Base-by-base conservation (phyloP, 1,140 invertebrate species). In the Acromyrmex echinatior region DNA sequence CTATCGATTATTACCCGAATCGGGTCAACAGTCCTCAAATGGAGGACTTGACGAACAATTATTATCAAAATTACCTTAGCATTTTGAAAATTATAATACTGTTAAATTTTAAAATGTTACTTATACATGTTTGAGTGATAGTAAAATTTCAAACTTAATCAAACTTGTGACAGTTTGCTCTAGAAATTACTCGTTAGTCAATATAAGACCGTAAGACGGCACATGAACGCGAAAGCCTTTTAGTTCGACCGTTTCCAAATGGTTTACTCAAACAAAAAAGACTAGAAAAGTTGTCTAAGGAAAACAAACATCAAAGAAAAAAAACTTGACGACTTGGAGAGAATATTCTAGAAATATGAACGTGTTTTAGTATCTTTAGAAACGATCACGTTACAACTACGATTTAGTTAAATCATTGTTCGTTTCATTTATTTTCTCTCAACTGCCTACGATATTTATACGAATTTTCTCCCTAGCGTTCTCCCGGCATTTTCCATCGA, bases 181-280 rank as follows among this genome's bases (percentile, higher is more conserved):
- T 6, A n/a, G 3, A 81, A 71, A 53, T 58, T 56, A 39, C 14
- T 18, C 56, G 68, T 73, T 62, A 49, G 12, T 49, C 25, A 58
- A 39, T 39, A 28, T n/a, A 10, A 81, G 10, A 81, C 5, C 10
- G 18, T n/a, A 10, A 81, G 10, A 81, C 5, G 16, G 12, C 9
- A 9, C 12, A 10, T 45, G 53, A 45, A 21, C 21, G 14, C 7
- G 35, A 60, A 81, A 16, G 66, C 56, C 12, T 58, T 73, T 56
- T 14, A 81, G 21, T 58, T 73, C 63, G 28, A 12, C 45, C 62
- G 28, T 71, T 82, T 68, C 14, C 56, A 31, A 82, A 76, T 9
- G 28, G 56, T 76, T 76, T 84, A 84, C 60, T 76, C 56, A 84
- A 84, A 84, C 9, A 14, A 25, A 39, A 76, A 5, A 39, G n/a